Conservation (phyloP, 2,888 invertebrate genomes). For the Plebejus argus region DNA sequence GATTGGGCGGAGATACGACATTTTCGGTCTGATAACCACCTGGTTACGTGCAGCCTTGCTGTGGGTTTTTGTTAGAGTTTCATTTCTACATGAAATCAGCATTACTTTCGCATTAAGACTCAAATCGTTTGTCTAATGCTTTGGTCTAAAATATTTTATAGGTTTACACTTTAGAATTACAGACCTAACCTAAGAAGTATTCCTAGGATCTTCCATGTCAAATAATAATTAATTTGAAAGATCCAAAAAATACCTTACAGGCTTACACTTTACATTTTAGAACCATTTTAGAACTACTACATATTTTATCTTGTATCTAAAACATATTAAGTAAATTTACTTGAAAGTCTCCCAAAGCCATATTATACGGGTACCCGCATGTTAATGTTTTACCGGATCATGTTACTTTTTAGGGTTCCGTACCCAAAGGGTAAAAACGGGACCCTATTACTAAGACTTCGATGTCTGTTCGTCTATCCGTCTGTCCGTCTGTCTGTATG, state of each 20-base stretch:
- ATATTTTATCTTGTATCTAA: too few species aligned
- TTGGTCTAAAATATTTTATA: not conserved
- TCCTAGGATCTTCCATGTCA: too few species aligned
- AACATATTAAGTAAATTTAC: not conserved
- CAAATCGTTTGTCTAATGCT: not conserved
- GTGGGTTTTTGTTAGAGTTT: slow-evolving; percentile 26
- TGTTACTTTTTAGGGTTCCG: slow-evolving; percentile 12
- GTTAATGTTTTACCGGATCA: not conserved
- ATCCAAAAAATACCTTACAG: too few species aligned
- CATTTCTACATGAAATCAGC: slow-evolving; percentile 26
- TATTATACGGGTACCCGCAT: slow-evolving; percentile 14
- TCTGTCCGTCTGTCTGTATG: too few species aligned
- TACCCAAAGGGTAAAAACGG: too few species aligned
- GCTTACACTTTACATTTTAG: too few species aligned
- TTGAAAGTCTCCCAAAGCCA: not conserved
- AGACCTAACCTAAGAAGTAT: too few species aligned
- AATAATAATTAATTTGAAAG: too few species aligned
- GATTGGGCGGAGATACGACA: slow-evolving; percentile 14
- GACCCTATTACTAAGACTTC: too few species aligned
- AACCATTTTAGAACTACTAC: too few species aligned
- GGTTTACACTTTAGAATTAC: too few species aligned
- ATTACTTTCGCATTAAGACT: slow-evolving; percentile 2
- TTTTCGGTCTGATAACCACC: slow-evolving; percentile 18
- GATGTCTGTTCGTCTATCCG: too few species aligned
- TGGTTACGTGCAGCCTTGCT: slow-evolving; percentile 24